Base-by-base conservation (phyloP, 2,113 vertebrate genomes). In the Anoplopoma fimbria region DNA sequence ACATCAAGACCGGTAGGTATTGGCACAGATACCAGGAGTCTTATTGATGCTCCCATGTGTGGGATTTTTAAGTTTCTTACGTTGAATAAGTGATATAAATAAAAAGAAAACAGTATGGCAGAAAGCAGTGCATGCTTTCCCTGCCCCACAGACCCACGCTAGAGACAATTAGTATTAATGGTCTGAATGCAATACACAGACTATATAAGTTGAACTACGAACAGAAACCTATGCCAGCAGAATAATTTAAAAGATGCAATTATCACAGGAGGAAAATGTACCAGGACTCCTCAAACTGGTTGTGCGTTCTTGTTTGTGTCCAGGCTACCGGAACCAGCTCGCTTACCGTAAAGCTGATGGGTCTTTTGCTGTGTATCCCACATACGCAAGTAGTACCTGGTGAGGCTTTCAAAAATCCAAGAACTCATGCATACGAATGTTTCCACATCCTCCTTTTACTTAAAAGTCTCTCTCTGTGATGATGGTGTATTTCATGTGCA, bases 1-100 rank as follows among this genome's bases (percentile, higher is more conserved):
- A 95, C 64, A 93, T 95, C 3, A 45, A 15, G 12, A 77, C 15
- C 0, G 95, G 95, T 95, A 81, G 55, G 92, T n/a, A 21, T 53
- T 23, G 27, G 34, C 17, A 9, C n/a, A 19, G 3, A 42, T n/a
- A 33, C 1, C 5, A 6, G n/a, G 55, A 62, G 31, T 29, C 3
- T 21, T 47, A 23, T 13, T 31, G 29, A 77, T 45, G 14, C 7
- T 6, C 31, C 45, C 36, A 23, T 53, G 1, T 29, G 15, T 29
- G 47, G n/a, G 14, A 25, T 10, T 67, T 27, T 47, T 12, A 64
- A 38, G 15, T 27, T 10, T 13, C 49, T 29, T 25, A 31, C 4
- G 4, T 29, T 14, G 55, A 19, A 29, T 25, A 67, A 45, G 13
- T 61, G 3, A 3, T 34, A 19, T 69, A 1, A 34, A n/a, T n/a